A percentile compares a stretch with the other conserved stretches of the same genome.
Conservation (phyloP, 2,888 invertebrate genomes). For the Pseudanteris insignis region DNA sequence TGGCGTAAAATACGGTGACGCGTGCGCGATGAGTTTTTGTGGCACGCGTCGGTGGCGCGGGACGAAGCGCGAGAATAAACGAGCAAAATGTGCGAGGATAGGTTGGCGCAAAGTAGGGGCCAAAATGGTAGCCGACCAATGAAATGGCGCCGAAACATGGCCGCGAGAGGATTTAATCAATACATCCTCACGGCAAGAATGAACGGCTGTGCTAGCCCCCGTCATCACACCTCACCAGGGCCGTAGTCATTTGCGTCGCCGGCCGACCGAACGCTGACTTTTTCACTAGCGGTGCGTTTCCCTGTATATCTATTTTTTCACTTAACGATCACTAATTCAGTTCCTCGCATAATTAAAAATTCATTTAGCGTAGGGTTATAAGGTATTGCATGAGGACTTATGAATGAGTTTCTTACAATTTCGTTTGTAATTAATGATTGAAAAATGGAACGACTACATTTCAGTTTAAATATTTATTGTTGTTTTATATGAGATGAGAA, state of each 20-base stretch:
- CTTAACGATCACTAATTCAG: too few species aligned
- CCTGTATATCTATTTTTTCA: too few species aligned
- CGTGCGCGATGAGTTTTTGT: constrained; percentile 52
- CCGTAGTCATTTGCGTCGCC: constrained; percentile 56
- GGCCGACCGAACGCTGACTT: constrained; percentile 26
- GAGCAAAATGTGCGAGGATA: constrained; percentile 38
- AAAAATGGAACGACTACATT: too few species aligned
- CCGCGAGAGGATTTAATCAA: constrained; percentile 65
- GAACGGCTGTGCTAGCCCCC: constrained; percentile 58
- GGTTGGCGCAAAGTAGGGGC: constrained; percentile 51
- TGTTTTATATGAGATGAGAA: too few species aligned
- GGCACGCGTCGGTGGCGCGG: constrained; percentile 44
- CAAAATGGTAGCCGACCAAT: constrained; percentile 66
- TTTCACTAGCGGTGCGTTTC: too few species aligned
- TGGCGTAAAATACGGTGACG: constrained; percentile 56
- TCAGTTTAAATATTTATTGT: too few species aligned
- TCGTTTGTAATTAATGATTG: too few species aligned
- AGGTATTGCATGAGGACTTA: too few species aligned
- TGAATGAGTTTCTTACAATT: too few species aligned
- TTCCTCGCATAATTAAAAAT: too few species aligned
- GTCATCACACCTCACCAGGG: constrained; percentile 49
- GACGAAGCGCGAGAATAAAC: constrained; percentile 44
- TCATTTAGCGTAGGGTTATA: too few species aligned
- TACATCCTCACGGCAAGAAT: constrained; percentile 55
- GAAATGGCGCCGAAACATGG: constrained; percentile 60